phyloP scores from a whole-genome alignment of 2,888 invertebrate species.

The Emesis russula region DNA sequence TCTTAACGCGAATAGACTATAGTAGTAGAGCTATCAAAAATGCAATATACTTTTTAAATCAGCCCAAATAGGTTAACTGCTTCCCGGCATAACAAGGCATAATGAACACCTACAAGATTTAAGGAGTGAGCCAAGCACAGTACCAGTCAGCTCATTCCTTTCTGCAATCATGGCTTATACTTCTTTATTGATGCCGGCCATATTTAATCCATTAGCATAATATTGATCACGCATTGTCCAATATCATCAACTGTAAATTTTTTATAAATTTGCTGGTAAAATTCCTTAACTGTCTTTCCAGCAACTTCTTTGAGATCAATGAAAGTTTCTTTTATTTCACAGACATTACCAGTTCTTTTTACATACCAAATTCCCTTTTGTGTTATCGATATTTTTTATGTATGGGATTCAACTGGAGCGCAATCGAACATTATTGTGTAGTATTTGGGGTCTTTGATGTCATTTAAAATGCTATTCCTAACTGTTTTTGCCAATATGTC shows the following conservation, averaged over 20 bases:
- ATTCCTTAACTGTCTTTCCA: constrained; percentile 85
- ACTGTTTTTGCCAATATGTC: constrained; percentile 87
- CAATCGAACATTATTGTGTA: constrained; percentile 89
- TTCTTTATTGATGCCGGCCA: constrained; percentile 88
- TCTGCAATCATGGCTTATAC: constrained; percentile 88
- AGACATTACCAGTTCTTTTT: constrained; percentile 71
- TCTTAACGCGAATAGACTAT: neutral
- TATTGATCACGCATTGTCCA: constrained; percentile 85
- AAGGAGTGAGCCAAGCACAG: constrained; percentile 70
- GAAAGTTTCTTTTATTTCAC: constrained; percentile 88
- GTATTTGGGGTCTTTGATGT: constrained; percentile 84
- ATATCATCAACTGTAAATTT: constrained; percentile 78
- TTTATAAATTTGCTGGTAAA: constrained; percentile 77
- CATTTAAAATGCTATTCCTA: constrained; percentile 77
- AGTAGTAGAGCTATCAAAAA: constrained; percentile 83
- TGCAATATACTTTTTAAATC: too few species aligned
- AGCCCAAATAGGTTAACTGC: constrained; percentile 64
- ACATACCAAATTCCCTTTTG: constrained; percentile 9
- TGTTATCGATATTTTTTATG: constrained; percentile 86
- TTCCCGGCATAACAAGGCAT: constrained; percentile 79
- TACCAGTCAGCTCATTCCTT: constrained; percentile 87
- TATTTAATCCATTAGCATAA: constrained; percentile 88
- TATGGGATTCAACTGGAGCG: constrained; percentile 89
- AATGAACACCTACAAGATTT: constrained; percentile 88
- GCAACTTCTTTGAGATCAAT: constrained; percentile 88